A percentile compares a stretch with the other conserved stretches of the same genome.
Conservation (phyloP, 2,113 vertebrate genomes). For the Lasiurus cinereus region DNA sequence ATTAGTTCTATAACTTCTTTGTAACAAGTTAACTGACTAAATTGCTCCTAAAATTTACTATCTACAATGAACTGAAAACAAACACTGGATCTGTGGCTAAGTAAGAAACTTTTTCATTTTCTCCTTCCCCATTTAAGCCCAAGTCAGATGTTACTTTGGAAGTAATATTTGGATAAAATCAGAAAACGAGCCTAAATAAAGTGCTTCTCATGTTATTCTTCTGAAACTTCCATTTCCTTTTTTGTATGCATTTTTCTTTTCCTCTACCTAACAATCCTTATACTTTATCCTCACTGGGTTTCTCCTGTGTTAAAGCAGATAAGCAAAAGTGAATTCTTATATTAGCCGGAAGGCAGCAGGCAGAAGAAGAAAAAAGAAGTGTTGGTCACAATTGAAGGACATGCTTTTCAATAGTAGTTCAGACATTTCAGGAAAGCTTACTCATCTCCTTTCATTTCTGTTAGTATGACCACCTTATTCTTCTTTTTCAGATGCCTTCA, state of each 20-base stretch:
- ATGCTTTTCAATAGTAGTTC: conserved; percentile 43
- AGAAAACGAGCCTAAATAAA: conserved; percentile 35
- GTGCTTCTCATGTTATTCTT: background rate
- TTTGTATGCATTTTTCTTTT: conserved; percentile 40
- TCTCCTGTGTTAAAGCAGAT: conserved; percentile 40
- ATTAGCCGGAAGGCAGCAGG: conserved; percentile 50
- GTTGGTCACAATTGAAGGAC: conserved; percentile 50
- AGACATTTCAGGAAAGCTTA: conserved; percentile 47
- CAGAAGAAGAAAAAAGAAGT: conserved; percentile 59
- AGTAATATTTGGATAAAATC: conserved; percentile 44
- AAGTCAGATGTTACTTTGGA: conserved; percentile 53
- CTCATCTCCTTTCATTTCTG: background rate
- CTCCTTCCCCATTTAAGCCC: background rate
- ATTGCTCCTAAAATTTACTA: background rate
- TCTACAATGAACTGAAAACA: background rate
- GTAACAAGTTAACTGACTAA: background rate
- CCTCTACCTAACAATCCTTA: conserved; percentile 17
- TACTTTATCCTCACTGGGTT: conserved; percentile 22
- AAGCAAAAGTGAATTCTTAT: conserved; percentile 57
- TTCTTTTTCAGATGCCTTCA: conserved; percentile 39
- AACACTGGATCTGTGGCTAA: background rate
- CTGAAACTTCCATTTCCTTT: conserved; percentile 39
- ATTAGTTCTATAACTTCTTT: background rate
- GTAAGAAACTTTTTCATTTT: background rate
- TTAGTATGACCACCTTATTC: accelerated